Percentiles rank a stretch among this genome's conserved stretches.
Conservation (phyloP, 1,140 invertebrate genomes). For the Vanessa tameamea region DNA sequence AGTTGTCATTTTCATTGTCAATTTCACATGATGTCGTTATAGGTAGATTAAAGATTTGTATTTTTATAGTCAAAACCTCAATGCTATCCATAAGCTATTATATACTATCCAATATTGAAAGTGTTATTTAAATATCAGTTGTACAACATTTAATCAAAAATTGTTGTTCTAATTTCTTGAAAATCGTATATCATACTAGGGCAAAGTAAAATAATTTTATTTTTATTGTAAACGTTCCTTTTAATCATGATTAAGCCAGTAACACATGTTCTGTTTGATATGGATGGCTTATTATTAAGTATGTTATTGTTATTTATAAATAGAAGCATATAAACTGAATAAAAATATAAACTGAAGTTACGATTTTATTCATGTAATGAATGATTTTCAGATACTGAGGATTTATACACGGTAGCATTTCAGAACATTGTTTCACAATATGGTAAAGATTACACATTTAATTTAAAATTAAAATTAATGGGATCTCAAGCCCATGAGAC, state of each 20-base stretch:
- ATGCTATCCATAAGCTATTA: too few species aligned
- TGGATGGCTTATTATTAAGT: conserved; percentile 77
- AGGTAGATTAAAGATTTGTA: too few species aligned
- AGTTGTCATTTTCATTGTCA: background rate
- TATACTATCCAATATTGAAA: too few species aligned
- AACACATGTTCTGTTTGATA: conserved; percentile 77
- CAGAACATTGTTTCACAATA: conserved; percentile 85
- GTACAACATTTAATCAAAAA: too few species aligned
- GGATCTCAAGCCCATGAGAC: conserved; percentile 85
- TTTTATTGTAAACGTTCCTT: background rate
- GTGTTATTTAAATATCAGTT: too few species aligned
- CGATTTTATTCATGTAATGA: conserved; percentile 5
- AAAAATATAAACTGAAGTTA: background rate
- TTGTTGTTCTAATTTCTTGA: too few species aligned
- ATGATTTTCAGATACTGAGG: conserved; percentile 87
- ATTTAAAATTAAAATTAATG: conserved; percentile 88
- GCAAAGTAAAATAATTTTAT: background rate
- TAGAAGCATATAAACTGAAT: too few species aligned
- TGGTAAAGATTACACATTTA: conserved; percentile 88
- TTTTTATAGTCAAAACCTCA: too few species aligned
- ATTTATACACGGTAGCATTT: conserved; percentile 86
- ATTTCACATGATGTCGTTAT: too few species aligned
- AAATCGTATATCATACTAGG: background rate
- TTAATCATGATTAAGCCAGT: conserved; percentile 48
- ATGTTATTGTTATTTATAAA: conserved; percentile 43